These are phyloP conservation scores for Trachemys scripta DNA, from an alignment of 2,113 vertebrate species.

Conservation along the genomic window DNA sequence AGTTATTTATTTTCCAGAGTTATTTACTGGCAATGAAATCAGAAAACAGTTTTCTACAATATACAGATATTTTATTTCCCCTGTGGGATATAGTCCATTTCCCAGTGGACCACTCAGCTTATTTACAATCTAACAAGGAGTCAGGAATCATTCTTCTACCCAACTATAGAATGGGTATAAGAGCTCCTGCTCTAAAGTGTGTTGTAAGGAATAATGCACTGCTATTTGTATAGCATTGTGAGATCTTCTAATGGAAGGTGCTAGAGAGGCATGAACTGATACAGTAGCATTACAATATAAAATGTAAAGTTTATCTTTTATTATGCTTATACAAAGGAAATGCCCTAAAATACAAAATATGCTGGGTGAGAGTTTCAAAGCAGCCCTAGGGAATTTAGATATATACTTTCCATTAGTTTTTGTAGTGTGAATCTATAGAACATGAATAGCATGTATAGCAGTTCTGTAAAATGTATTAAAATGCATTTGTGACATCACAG, in stretches of 20 bases:
- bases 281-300: not conserved
- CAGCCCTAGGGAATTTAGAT: accelerated
- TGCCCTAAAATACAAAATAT: accelerated
- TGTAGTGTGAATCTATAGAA: not conserved
- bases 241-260: not conserved
- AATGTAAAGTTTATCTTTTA: not conserved
- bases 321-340: not conserved
- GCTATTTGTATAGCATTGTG: too few species aligned
- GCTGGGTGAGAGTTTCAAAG: not conserved
- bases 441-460: not conserved
- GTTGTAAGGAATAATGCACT: accelerated
- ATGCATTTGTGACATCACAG: not conserved
- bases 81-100: not conserved
- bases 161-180: not conserved
- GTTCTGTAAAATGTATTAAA: not conserved
- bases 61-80: not conserved
- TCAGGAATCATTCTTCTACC: not conserved
- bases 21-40: not conserved
- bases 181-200: not conserved
- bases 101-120: not conserved
- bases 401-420: not conserved
- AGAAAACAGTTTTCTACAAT: not conserved
- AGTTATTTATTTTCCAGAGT: not conserved
- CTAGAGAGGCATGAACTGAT: accelerated
- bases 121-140: not conserved